Conservation (phyloP, 2,113 vertebrate genomes). For the Rhinolophus sinicus region DNA sequence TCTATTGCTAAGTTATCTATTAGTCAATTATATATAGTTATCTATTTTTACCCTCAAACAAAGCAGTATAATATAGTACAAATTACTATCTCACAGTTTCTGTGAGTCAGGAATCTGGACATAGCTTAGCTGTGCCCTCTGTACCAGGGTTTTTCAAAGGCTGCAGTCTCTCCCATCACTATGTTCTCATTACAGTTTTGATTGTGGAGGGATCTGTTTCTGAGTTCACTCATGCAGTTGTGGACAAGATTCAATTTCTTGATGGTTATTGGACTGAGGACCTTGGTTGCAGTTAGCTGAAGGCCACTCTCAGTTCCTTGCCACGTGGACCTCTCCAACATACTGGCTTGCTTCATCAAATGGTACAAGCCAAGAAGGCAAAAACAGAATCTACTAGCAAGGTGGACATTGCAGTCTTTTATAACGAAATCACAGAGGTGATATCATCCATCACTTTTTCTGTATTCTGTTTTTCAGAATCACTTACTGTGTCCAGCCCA, state of each 20-base stretch:
- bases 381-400: neutral
- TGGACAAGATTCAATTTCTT: neutral
- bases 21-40: neutral
- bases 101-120: neutral
- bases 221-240: neutral
- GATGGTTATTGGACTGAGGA: neutral
- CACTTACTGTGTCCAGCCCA: neutral
- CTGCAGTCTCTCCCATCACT: neutral
- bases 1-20: neutral
- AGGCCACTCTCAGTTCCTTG: neutral
- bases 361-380: neutral
- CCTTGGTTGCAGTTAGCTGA: neutral
- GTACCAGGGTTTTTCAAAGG: neutral
- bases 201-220: neutral
- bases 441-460: neutral
- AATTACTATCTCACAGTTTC: neutral
- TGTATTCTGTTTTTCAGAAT: neutral
- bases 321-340: neutral
- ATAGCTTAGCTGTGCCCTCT: neutral
- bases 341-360: neutral
- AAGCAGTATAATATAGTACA: neutral
- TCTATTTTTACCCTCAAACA: neutral
- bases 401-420: neutral
- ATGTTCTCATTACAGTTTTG: neutral
- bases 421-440: neutral